phyloP scores from a whole-genome alignment of 2,888 invertebrate genomes.

The Drosophila pegasa region DNA sequence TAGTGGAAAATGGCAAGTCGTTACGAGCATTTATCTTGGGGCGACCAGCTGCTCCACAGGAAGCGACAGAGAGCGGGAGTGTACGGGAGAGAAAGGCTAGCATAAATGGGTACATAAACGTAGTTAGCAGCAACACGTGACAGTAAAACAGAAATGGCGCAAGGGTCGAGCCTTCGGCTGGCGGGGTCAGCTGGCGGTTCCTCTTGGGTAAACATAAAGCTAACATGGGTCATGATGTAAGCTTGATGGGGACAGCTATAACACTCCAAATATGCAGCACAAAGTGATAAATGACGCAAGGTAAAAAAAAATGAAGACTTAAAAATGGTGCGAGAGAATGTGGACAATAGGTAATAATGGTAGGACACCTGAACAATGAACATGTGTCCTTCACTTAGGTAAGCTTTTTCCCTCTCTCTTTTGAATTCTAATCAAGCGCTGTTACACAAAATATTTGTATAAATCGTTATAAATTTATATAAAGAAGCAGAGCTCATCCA shows the following conservation, averaged over 20 bases:
- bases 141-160: neutral
- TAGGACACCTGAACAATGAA: neutral
- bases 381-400: neutral
- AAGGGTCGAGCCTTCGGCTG: neutral
- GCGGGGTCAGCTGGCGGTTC: slow-evolving; percentile 16
- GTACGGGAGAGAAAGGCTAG: neutral
- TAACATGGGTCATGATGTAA: slow-evolving; percentile 33
- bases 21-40: slow-evolving; percentile 46
- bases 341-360: neutral
- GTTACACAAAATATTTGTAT: neutral
- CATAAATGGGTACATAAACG: neutral
- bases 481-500: neutral
- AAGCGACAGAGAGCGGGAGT: neutral
- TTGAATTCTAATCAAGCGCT: too few species aligned
- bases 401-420: neutral
- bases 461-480: neutral
- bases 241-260: slow-evolving; percentile 28
- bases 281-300: slow-evolving; percentile 8
- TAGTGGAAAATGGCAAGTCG: slow-evolving; percentile 70
- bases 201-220: slow-evolving; percentile 26
- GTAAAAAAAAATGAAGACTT: neutral
- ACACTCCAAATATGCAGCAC: slow-evolving; percentile 8
- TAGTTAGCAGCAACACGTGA: slow-evolving; percentile 30
- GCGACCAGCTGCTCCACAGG: slow-evolving; percentile 23
- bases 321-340: neutral